A percentile compares a stretch with the other conserved stretches of the same genome.
These are phyloP conservation scores for Drosophila gunungcola DNA, from an alignment of 1,140 invertebrate genomes.

Conservation along the genomic window DNA sequence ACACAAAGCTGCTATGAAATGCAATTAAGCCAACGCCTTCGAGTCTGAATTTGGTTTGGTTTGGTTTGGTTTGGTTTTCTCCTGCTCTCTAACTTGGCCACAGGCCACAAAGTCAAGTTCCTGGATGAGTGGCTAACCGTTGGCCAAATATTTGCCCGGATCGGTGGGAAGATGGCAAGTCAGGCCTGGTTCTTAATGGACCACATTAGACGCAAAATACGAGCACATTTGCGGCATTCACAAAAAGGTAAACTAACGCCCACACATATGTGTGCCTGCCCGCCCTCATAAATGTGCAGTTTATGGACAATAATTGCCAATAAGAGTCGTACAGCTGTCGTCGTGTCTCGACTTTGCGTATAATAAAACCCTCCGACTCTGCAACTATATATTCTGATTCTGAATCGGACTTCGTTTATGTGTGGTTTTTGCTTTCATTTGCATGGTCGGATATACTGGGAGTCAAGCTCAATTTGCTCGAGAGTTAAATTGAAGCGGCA, in stretches of 20 bases:
- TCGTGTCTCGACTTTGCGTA: conserved; percentile 26
- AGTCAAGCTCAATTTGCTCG: conserved; percentile 27
- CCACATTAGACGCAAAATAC: conserved; percentile 75
- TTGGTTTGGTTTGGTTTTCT: neutral
- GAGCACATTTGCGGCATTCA: conserved; percentile 63
- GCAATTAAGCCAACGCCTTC: conserved; percentile 59
- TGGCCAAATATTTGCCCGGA: conserved; percentile 67
- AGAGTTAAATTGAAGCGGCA: conserved; percentile 9
- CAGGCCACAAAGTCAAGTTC: conserved; percentile 53
- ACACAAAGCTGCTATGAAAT: conserved; percentile 74
- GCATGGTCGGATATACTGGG: conserved; percentile 39
- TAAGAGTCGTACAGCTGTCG: conserved; percentile 77
- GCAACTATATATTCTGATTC: conserved; percentile 27
- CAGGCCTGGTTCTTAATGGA: conserved; percentile 61
- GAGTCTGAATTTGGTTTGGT: conserved; percentile 12
- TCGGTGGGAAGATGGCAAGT: conserved; percentile 6
- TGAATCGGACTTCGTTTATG: conserved; percentile 32
- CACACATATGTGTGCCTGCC: conserved; percentile 13
- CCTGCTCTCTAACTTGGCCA: conserved; percentile 9
- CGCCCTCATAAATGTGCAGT: conserved; percentile 71
- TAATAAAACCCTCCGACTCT: conserved; percentile 47
- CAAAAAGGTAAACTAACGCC: conserved; percentile 71
- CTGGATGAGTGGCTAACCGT: conserved; percentile 62
- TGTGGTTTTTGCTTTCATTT: conserved; percentile 62
- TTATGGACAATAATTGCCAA: conserved; percentile 82